Conservation (phyloP, 2,888 invertebrate genomes). For the Ptychoptera contaminata region DNA sequence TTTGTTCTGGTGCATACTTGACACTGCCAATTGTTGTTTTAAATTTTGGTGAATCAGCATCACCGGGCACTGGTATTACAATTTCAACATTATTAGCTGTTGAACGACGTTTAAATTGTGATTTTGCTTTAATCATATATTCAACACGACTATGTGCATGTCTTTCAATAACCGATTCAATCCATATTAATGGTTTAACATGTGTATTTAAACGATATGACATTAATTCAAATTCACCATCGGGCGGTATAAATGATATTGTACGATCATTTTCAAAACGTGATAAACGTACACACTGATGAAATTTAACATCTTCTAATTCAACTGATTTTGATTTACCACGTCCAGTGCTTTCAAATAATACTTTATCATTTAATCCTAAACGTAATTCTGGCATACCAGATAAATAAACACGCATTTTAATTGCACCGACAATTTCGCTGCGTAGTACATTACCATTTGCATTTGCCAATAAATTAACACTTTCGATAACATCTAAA, state of each 20-base stretch:
- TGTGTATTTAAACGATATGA: slow-evolving; percentile 93
- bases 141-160: slow-evolving; percentile 96
- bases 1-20: slow-evolving; percentile 93
- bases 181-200: slow-evolving; percentile 96
- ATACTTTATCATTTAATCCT: slow-evolving; percentile 92
- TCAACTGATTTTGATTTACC: slow-evolving; percentile 97
- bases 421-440: slow-evolving; percentile 96
- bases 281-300: slow-evolving; percentile 92
- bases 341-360: slow-evolving; percentile 94
- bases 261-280: slow-evolving; percentile 97
- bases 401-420: slow-evolving; percentile 95
- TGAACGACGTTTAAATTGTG: slow-evolving; percentile 92
- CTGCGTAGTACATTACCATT: slow-evolving; percentile 93
- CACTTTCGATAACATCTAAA: slow-evolving; percentile 96
- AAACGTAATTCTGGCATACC: slow-evolving; percentile 97
- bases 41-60: slow-evolving; percentile 97
- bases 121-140: slow-evolving; percentile 98
- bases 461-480: slow-evolving; percentile 87
- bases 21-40: slow-evolving; percentile 95
- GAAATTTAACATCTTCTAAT: slow-evolving; percentile 96
- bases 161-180: slow-evolving; percentile 94
- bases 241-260: slow-evolving; percentile 96
- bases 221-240: slow-evolving; percentile 98
- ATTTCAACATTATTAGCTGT: slow-evolving; percentile 99
- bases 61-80: slow-evolving; percentile 86